Percentiles rank a stretch among this genome's conserved stretches.
Conservation (phyloP, 2,113 vertebrate genomes). For the Paraplagusia blochii region DNA sequence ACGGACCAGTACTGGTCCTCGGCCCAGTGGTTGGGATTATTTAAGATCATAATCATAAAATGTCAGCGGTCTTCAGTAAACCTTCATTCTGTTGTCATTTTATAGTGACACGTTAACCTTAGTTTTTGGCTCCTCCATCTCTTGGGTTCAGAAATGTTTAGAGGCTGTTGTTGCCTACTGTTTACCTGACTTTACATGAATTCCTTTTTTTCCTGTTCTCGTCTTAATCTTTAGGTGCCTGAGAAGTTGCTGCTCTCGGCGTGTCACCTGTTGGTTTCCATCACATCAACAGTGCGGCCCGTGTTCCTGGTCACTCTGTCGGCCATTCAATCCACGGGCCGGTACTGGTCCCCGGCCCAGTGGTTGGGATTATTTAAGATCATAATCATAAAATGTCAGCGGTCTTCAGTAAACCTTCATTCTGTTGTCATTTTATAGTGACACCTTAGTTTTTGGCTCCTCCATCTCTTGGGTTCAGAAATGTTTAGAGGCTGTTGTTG, state of each 20-base stretch:
- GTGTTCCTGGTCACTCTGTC: constrained; percentile 92
- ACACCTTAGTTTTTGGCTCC: background rate
- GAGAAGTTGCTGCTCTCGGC: constrained; percentile 93
- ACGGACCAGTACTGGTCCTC: too few species aligned
- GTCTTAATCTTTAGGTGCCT: constrained; percentile 81
- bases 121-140: background rate
- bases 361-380: too few species aligned
- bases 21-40: too few species aligned
- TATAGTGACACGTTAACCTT: background rate
- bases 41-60: too few species aligned
- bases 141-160: background rate
- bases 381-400: too few species aligned
- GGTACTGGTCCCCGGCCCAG: too few species aligned
- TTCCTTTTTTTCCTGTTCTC: background rate
- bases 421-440: background rate
- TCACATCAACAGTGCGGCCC: constrained; percentile 92
- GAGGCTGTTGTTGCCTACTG: background rate
- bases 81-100: too few species aligned
- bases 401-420: too few species aligned
- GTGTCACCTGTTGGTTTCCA: constrained; percentile 90
- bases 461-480: background rate
- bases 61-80: too few species aligned
- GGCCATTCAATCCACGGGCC: constrained; percentile 88
- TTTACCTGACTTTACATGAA: background rate
- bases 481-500: background rate